Percentiles rank a stretch among this genome's conserved stretches.
These are phyloP conservation scores for Fringilla coelebs DNA, from an alignment of 2,797 vertebrate species.

Conservation along the genomic window DNA sequence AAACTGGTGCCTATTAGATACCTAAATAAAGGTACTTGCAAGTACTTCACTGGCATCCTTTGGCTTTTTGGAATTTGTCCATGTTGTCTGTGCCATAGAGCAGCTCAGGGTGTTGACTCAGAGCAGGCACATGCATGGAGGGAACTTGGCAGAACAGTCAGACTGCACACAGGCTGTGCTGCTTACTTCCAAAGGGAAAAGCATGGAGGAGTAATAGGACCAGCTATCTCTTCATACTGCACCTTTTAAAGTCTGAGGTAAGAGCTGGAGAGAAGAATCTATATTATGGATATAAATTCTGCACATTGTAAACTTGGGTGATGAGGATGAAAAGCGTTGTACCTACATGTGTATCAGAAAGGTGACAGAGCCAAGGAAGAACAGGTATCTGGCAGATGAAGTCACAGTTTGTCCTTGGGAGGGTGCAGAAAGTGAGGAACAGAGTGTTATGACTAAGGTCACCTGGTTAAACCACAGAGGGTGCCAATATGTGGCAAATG, in stretches of 20 bases:
- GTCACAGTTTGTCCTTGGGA: background rate
- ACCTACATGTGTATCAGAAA: background rate
- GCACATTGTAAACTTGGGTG: rapidly evolving
- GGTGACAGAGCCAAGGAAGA: background rate
- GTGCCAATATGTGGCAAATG: background rate
- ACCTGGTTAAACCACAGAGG: background rate
- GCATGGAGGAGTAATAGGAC: background rate
- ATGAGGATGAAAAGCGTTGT: background rate
- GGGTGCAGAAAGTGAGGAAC: background rate
- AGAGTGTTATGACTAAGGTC: background rate
- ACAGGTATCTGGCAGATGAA: background rate
- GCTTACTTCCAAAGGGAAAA: background rate
- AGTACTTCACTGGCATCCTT: background rate
- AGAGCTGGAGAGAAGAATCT: background rate
- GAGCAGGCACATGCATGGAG: background rate
- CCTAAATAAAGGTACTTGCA: background rate
- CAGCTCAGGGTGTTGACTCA: background rate
- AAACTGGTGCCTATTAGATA: background rate
- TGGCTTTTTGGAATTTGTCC: background rate
- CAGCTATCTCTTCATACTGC: background rate
- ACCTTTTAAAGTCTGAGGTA: background rate
- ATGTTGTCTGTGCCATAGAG: background rate
- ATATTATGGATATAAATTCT: background rate
- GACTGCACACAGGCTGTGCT: background rate
- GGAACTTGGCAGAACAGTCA: background rate